These are phyloP conservation scores for Nemotelus pantherinus DNA, from an alignment of 2,888 invertebrate genomes.

Conservation along the genomic window DNA sequence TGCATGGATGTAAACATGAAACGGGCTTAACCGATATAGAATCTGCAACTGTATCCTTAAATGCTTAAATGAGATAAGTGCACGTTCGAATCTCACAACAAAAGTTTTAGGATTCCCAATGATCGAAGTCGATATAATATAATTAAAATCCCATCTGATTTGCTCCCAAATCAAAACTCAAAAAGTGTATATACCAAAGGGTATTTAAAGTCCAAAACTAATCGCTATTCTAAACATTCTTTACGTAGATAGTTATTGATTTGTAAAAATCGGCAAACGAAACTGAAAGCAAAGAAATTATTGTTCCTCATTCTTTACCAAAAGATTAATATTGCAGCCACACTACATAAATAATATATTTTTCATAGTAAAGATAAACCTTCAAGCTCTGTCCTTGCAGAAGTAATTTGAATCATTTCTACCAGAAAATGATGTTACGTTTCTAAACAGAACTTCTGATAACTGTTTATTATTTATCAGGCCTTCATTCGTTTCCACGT, in stretches of 20 bases:
- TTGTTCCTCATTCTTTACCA: slow-evolving; percentile 39
- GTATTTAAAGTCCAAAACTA: background rate
- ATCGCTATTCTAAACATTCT: background rate
- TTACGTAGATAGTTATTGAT: slow-evolving; percentile 8
- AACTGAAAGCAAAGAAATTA: slow-evolving; percentile 12
- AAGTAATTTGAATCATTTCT: too few relatives aligned
- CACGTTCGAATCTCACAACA: too few relatives aligned
- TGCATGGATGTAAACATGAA: background rate
- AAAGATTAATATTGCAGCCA: slow-evolving; percentile 22
- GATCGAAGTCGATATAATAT: too few relatives aligned
- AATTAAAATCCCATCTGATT: too few relatives aligned
- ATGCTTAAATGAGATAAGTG: background rate
- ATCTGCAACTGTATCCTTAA: background rate
- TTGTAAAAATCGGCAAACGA: slow-evolving; percentile 11
- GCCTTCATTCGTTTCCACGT: too few relatives aligned
- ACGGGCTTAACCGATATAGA: background rate
- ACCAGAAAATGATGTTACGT: too few relatives aligned
- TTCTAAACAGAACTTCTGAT: too few relatives aligned
- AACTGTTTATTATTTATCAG: too few relatives aligned
- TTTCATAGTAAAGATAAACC: slow-evolving; percentile 12
- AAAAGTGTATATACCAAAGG: too few relatives aligned
- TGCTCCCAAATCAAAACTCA: too few relatives aligned
- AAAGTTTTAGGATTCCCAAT: too few relatives aligned
- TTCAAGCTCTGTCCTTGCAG: background rate
- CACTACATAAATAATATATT: slow-evolving; percentile 16